Evolutionary conservation across 1,140 invertebrate species (phyloP).

Genomic region (Aphis craccivora): DNA sequence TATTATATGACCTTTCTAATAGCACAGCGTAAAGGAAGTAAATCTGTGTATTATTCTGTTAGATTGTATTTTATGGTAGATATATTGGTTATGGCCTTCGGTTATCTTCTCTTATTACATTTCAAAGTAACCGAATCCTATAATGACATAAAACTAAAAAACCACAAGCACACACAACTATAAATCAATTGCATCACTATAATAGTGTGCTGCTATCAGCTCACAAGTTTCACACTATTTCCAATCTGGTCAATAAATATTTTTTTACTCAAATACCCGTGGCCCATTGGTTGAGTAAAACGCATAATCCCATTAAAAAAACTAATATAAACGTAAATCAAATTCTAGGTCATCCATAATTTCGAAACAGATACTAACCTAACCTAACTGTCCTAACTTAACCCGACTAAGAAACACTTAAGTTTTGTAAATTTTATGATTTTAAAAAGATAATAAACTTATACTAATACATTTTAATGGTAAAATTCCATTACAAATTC

Average conservation of each 20-base stretch:
- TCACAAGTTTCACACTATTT: conserved; percentile 45
- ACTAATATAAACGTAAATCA: conserved; percentile 42
- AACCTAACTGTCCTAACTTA: neutral
- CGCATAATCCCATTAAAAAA: conserved; percentile 33
- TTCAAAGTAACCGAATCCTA: conserved; percentile 52
- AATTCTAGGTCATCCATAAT: neutral
- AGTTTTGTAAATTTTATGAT: conserved; percentile 16
- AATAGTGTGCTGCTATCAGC: conserved; percentile 12
- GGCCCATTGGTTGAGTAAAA: neutral
- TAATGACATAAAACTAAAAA: conserved; percentile 51
- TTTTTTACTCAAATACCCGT: neutral
- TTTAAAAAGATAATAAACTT: neutral
- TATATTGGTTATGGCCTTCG: conserved; percentile 50
- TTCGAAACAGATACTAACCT: conserved; percentile 41
- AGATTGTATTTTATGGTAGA: conserved; percentile 41
- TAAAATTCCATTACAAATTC: neutral
- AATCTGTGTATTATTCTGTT: neutral
- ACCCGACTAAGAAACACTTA: neutral
- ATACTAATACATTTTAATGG: neutral
- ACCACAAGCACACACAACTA: conserved; percentile 37
- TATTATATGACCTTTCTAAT: neutral
- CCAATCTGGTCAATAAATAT: conserved; percentile 46
- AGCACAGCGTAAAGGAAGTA: neutral
- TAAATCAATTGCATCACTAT: conserved; percentile 33
- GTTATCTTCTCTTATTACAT: conserved; percentile 50